Evolutionary conservation across 2,888 invertebrate species (phyloP).

Genomic region (Chaetoderma sp.): DNA sequence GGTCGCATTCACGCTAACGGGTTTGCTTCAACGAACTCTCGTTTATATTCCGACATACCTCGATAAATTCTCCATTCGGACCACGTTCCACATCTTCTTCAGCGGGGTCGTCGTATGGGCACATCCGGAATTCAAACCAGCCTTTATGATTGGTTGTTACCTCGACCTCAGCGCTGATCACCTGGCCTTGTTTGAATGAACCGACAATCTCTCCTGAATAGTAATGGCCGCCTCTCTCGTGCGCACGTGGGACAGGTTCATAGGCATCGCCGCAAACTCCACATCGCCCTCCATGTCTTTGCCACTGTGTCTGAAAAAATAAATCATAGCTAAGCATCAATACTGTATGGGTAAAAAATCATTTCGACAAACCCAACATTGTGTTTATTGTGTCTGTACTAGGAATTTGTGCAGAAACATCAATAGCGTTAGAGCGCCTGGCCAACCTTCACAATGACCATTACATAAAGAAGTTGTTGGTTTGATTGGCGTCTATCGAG

Average conservation of each 20-base stretch:
- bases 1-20: no score
- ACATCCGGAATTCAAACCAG: slow-evolving; percentile 42
- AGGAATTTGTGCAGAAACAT: no score
- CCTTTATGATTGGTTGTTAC: slow-evolving; percentile 44
- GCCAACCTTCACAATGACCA: no score
- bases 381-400: no score
- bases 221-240: slow-evolving; percentile 40
- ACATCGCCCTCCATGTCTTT: slow-evolving; percentile 32
- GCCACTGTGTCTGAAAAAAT: slow-evolving; percentile 23
- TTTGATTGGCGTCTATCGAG: no score
- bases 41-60: no score
- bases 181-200: slow-evolving; percentile 29
- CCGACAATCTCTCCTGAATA: slow-evolving; percentile 35
- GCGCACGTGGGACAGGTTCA: slow-evolving; percentile 35
- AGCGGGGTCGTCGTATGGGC: slow-evolving; percentile 38
- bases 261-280: slow-evolving; percentile 44
- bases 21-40: no score
- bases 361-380: no score
- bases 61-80: slow-evolving; percentile 31
- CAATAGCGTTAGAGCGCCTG: no score
- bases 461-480: no score
- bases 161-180: slow-evolving; percentile 32
- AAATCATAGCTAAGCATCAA: no score
- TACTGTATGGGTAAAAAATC: no score
- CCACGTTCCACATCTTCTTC: slow-evolving; percentile 36